Percentiles rank a stretch among this genome's conserved stretches.
Conservation (phyloP, 2,113 vertebrate genomes). For the Heloderma charlesbogerti region DNA sequence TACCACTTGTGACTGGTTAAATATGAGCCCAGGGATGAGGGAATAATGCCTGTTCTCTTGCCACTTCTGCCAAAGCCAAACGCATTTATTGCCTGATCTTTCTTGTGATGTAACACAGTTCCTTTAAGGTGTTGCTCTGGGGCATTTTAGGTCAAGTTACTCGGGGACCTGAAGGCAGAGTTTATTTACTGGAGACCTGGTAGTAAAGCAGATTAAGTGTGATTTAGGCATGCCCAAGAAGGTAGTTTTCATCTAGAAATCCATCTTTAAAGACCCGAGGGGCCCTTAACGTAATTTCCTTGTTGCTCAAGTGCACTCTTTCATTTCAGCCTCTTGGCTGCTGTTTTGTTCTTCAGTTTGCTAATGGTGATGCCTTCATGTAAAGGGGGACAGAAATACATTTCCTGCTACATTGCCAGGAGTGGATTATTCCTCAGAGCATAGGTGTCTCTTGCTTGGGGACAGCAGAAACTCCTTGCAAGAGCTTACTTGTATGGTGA, state of each 20-base stretch:
- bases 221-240: constrained; percentile 67
- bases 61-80: neutral
- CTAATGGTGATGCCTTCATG: constrained; percentile 62
- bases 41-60: neutral
- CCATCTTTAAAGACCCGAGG: neutral
- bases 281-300: constrained; percentile 57
- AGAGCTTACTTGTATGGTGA: neutral
- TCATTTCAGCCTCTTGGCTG: neutral
- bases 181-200: constrained; percentile 63
- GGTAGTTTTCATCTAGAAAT: constrained; percentile 68
- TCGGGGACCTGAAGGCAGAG: constrained; percentile 62
- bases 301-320: constrained; percentile 14
- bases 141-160: constrained; percentile 68
- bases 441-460: neutral
- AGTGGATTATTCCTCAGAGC: neutral
- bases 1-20: neutral
- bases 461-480: neutral
- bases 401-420: neutral
- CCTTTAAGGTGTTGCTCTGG: constrained; percentile 19
- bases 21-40: neutral
- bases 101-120: constrained; percentile 35
- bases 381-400: constrained; percentile 47
- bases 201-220: constrained; percentile 70
- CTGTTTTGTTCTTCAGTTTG: constrained; percentile 44
- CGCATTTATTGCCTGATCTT: constrained; percentile 45